phyloP scores from a whole-genome alignment of 1,140 invertebrate genomes.

The Dendrolimus punctatus region DNA sequence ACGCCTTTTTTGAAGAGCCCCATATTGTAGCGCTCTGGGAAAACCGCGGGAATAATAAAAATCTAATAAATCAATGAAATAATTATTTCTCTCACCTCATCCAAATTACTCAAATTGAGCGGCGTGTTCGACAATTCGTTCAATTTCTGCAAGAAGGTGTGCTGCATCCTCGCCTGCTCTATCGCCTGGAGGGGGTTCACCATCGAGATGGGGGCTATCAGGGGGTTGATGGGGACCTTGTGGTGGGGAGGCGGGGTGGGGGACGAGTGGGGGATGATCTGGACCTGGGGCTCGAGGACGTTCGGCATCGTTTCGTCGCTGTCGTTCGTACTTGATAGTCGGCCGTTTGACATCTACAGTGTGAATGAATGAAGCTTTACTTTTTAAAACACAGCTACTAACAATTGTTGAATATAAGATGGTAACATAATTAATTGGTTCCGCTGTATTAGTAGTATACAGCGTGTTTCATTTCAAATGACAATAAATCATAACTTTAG shows the following conservation, averaged over 20 bases:
- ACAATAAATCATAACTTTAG: too few relatives aligned
- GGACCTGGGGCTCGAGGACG: slow-evolving; percentile 59
- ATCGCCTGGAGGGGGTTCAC: slow-evolving; percentile 47
- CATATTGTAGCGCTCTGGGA: too few relatives aligned
- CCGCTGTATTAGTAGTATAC: too few relatives aligned
- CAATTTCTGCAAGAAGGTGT: slow-evolving; percentile 52
- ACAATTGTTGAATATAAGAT: too few relatives aligned
- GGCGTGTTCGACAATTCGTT: slow-evolving; percentile 63
- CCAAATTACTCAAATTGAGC: slow-evolving; percentile 62
- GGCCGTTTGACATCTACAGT: slow-evolving; percentile 57
- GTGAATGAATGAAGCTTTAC: too few relatives aligned
- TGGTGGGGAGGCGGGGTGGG: slow-evolving; percentile 35
- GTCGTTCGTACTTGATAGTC: slow-evolving; percentile 61
- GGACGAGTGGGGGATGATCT: slow-evolving; percentile 54
- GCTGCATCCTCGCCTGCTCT: slow-evolving; percentile 51
- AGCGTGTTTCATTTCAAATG: too few relatives aligned
- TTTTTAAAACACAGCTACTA: too few relatives aligned
- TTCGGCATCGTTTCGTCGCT: slow-evolving; percentile 63
- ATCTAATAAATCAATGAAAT: too few relatives aligned
- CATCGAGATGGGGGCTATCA: slow-evolving; percentile 25
- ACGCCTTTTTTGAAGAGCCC: too few relatives aligned
- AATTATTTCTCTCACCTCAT: slow-evolving; percentile 21
- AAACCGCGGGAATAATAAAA: too few relatives aligned
- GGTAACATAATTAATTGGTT: too few relatives aligned
- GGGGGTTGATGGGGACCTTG: slow-evolving; percentile 22